phyloP scores from a whole-genome alignment of 2,797 vertebrate genomes.

The Gallinago solitaria region DNA sequence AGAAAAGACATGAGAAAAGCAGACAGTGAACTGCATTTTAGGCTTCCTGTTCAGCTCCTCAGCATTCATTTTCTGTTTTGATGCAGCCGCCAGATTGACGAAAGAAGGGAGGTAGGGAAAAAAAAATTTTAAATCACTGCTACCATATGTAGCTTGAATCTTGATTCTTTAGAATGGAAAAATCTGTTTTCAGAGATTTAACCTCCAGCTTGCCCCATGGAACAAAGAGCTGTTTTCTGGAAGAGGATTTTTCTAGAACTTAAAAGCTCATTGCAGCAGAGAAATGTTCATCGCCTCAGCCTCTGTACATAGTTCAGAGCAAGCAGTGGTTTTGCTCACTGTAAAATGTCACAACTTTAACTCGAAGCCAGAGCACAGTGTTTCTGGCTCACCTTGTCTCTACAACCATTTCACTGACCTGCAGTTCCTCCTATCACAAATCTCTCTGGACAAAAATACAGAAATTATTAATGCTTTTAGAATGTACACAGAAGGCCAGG shows the following conservation, averaged over 20 bases:
- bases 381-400: background rate
- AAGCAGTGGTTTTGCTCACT: background rate
- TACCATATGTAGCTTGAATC: background rate
- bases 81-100: background rate
- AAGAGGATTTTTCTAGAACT: background rate
- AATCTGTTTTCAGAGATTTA: background rate
- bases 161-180: background rate
- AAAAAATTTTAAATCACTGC: background rate
- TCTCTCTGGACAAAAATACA: background rate
- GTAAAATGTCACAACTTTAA: background rate
- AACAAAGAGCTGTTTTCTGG: background rate
- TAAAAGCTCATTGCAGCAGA: background rate
- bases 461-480: background rate
- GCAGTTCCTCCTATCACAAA: background rate
- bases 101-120: background rate
- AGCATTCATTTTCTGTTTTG: background rate
- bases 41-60: background rate
- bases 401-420: background rate
- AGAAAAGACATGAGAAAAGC: background rate
- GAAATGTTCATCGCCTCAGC: background rate
- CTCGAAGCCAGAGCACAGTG: background rate
- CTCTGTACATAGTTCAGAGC: accelerated
- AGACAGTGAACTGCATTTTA: background rate
- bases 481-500: background rate
- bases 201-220: background rate